Evolutionary conservation across 1,140 invertebrate species (phyloP).

Genomic region (Glomeris maerens): DNA sequence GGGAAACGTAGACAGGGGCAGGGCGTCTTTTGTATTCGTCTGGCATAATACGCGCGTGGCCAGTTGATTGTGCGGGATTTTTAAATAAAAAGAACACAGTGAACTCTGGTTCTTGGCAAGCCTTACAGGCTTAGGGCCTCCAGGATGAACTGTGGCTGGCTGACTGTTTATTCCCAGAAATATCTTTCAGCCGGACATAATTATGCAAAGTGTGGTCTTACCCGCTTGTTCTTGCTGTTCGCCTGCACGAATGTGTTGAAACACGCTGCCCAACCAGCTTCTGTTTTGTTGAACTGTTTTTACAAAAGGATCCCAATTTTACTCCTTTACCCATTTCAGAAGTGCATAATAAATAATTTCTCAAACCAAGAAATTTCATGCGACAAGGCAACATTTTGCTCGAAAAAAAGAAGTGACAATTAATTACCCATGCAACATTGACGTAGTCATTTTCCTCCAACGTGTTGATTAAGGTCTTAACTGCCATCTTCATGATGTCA

Average conservation of each 20-base stretch:
- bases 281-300: slow-evolving; percentile 30
- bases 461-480: slow-evolving; percentile 42
- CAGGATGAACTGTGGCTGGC: no score
- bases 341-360: background rate
- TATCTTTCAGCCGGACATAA: background rate
- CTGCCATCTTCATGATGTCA: slow-evolving; percentile 44
- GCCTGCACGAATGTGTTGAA: slow-evolving; percentile 37
- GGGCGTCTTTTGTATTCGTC: no score
- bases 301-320: slow-evolving; percentile 9
- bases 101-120: background rate
- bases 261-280: slow-evolving; percentile 32
- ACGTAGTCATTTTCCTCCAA: slow-evolving; percentile 47
- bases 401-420: slow-evolving; percentile 7
- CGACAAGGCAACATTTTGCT: no score
- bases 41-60: slow-evolving; percentile 22
- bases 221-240: slow-evolving; percentile 36
- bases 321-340: background rate
- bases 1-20: no score
- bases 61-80: background rate
- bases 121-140: no score
- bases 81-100: slow-evolving; percentile 6
- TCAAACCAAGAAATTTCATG: background rate
- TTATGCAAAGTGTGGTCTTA: slow-evolving; percentile 18
- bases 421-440: slow-evolving; percentile 39
- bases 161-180: background rate